Evolutionary conservation across 2,113 vertebrate genomes (phyloP).

Genomic region (Microcebus ravelobensis): DNA sequence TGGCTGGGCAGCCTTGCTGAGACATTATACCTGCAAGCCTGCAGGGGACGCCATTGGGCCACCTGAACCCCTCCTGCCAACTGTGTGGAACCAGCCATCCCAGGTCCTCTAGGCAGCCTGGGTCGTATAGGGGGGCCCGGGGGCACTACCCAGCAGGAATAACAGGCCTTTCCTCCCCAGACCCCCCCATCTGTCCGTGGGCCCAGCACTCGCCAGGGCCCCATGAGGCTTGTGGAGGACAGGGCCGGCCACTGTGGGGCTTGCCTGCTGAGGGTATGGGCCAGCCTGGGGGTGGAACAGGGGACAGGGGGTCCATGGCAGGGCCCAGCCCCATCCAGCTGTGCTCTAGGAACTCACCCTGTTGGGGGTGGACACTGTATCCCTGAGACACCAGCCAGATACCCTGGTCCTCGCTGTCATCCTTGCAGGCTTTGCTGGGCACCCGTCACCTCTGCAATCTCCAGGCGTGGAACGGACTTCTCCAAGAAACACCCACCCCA

Average conservation of each 20-base stretch:
- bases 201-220: neutral
- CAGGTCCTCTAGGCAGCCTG: no score
- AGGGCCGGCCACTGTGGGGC: no score
- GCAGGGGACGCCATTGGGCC: slow-evolving; percentile 10
- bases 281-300: neutral
- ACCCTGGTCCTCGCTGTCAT: neutral
- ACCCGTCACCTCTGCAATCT: no score
- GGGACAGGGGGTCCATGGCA: rapidly evolving
- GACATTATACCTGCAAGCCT: neutral
- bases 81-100: no score
- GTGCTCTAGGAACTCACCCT: neutral
- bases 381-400: neutral
- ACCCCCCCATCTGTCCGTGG: no score
- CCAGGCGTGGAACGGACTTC: no score
- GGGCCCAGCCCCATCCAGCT: neutral
- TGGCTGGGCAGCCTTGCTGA: neutral
- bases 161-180: no score
- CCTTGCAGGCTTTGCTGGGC: no score
- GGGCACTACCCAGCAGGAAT: neutral
- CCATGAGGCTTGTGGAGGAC: no score
- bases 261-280: neutral
- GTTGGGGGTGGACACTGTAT: rapidly evolving
- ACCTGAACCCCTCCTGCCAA: no score
- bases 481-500: neutral
- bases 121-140: rapidly evolving